A percentile compares a stretch with the other conserved stretches of the same genome.
Evolutionary conservation across 2,113 vertebrate genomes (phyloP).

Genomic region (Cyanocitta stelleri): DNA sequence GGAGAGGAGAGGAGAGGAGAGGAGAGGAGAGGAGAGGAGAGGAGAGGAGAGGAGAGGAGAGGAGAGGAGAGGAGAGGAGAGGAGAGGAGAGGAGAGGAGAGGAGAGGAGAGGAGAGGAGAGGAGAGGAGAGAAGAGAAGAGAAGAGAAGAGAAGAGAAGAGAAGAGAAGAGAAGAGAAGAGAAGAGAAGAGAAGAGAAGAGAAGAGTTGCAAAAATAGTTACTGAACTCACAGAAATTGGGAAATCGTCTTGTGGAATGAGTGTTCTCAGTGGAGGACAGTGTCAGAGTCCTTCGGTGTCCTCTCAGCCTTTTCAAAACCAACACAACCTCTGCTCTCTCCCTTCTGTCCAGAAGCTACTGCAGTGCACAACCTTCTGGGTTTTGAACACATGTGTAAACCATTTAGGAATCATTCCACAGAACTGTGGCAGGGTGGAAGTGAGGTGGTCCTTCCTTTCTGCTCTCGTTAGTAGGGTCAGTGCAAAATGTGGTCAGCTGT

Average conservation of each 20-base stretch:
- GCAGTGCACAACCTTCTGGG: not conserved
- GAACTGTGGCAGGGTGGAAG: not conserved
- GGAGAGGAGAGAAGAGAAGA: no score
- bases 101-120: no score
- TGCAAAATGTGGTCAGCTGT: not conserved
- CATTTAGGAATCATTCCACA: not conserved
- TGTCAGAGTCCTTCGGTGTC: not conserved
- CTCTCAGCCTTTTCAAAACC: not conserved
- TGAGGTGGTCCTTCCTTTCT: not conserved
- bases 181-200: not conserved
- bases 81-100: no score
- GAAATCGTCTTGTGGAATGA: rapidly evolving
- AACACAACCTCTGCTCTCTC: rapidly evolving
- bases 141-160: no score
- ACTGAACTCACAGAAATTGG: not conserved
- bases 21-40: no score
- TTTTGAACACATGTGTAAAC: not conserved
- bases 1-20: no score
- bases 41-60: no score
- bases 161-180: no score
- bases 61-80: no score
- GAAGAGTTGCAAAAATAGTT: not conserved
- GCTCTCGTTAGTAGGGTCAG: not conserved
- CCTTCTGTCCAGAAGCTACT: not conserved
- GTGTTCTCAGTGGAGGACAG: not conserved